Evolutionary conservation across 2,797 vertebrate genomes (phyloP), one percentile per base, ranked within the genome.

Genomic region (Eulemur mongoz): DNA sequence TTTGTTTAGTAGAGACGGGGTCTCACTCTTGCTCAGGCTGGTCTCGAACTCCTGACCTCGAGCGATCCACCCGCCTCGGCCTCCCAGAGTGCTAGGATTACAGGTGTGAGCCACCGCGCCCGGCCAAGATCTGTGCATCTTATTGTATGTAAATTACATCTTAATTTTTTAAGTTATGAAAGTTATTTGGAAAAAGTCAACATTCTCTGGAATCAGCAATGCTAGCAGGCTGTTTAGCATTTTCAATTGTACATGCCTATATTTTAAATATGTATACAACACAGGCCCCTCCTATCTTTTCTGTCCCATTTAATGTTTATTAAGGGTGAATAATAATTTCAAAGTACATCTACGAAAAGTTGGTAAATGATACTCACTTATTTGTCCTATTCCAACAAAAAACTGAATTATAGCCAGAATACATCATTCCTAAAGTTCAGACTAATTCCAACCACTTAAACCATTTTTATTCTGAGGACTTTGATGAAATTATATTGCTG

Each of bases 251-350:
- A 88, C 9, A 30, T 48, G 22, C 23, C 40, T 92, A 89, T 9
- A 82, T 91, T 96, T 91, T 86, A 80, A 94, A 94, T 80, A 93
- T 17, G 9, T 48, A 48, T 25, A 75, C 9, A 88, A 78, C n/a
- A 93, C 27, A 93, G 35, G 59, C 40, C 61, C n/a, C 15, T 75
- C 79, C 17, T 76, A 57, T 25, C 27, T 91, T 70, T 89, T 89
- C 48, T 45, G 70, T 38, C 15, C 57, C 48, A 76, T 86, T 95
- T 80, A 82, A 89, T 86, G 52, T 79, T 87, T 92, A 83, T 35
- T 95, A 93, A 96, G 8, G 83, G 8, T 94, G n/a, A 93, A 75
- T 52, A 92, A 89, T 81, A 80, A 93, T 69, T 91, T 94, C 50
- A 90, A 88, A 89, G 90, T n/a, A 82, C 2, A 90, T 52, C 35